A percentile compares a stretch with the other conserved stretches of the same genome.
These are phyloP conservation scores for Diloba caeruleocephala DNA, from an alignment of 2,888 invertebrate species.

Conservation along the genomic window DNA sequence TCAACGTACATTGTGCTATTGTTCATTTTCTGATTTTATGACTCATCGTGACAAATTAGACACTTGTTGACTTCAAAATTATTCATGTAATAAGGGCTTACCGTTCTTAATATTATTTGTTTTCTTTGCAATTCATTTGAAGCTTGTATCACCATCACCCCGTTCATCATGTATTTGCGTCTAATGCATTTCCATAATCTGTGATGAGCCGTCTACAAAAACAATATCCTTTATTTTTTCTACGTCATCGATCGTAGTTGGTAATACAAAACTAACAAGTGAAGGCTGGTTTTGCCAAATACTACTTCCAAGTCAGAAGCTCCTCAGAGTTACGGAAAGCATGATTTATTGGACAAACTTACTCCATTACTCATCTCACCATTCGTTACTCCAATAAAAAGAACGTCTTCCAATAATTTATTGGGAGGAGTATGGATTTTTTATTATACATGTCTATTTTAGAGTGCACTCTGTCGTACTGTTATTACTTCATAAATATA, in stretches of 20 bases:
- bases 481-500: constrained; percentile 79
- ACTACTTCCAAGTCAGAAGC: constrained; percentile 75
- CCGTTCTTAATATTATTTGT: constrained; percentile 16
- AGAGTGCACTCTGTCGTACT: constrained; percentile 73
- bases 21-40: constrained; percentile 30
- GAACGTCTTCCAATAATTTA: constrained; percentile 86
- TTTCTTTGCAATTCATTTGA: constrained; percentile 11
- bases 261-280: constrained; percentile 76
- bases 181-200: constrained; percentile 1
- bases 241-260: constrained; percentile 71
- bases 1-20: constrained; percentile 11
- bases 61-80: constrained; percentile 28
- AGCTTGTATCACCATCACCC: constrained; percentile 13
- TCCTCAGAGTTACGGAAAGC: constrained; percentile 76
- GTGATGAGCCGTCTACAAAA: constrained; percentile 8
- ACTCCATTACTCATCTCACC: constrained; percentile 86
- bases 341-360: constrained; percentile 87
- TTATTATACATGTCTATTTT: constrained; percentile 82
- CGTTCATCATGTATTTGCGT: constrained; percentile 1
- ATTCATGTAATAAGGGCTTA: constrained; percentile 30
- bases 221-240: constrained; percentile 56
- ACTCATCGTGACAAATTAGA: constrained; percentile 27
- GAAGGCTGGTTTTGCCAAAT: constrained; percentile 78
- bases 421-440: constrained; percentile 82
- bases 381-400: constrained; percentile 89